Percentiles rank a stretch among this genome's conserved stretches.
phyloP scores from a whole-genome alignment of 2,113 vertebrate species.

The Noturus placidus region DNA sequence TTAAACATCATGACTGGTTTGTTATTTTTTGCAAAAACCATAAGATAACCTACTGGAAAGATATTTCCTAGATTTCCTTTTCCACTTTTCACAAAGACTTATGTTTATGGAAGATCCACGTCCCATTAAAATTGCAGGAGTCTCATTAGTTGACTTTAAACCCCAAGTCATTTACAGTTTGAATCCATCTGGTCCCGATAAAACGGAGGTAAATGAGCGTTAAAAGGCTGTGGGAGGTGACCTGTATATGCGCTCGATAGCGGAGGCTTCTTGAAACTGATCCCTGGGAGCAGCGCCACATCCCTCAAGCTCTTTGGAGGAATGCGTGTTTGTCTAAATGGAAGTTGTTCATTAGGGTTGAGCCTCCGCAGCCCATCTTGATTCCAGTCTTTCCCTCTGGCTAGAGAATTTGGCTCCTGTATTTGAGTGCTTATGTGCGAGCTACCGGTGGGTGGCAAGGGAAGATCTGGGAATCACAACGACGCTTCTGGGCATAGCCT shows the following conservation, averaged over 20 bases:
- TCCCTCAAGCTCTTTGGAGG: constrained; percentile 33
- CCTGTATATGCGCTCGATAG: constrained; percentile 14
- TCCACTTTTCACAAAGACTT: neutral
- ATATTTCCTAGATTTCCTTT: neutral
- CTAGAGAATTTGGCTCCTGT: neutral
- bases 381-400: constrained; percentile 33
- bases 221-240: constrained; percentile 38
- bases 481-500: neutral
- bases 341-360: constrained; percentile 38
- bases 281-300: constrained; percentile 23
- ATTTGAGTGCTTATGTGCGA: neutral
- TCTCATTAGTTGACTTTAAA: constrained; percentile 20
- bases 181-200: constrained; percentile 32
- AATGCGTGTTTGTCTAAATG: constrained; percentile 30
- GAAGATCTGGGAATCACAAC: constrained; percentile 4
- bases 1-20: neutral
- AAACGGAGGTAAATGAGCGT: neutral
- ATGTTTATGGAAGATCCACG: constrained; percentile 24
- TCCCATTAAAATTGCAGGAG: constrained; percentile 16
- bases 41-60: neutral
- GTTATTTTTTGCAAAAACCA: neutral
- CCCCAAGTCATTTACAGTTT: constrained; percentile 23
- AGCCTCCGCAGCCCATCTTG: constrained; percentile 11
- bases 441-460: constrained; percentile 40
- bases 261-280: constrained; percentile 10